Base-by-base conservation (phyloP, 92 coral and sea anemone genomes). In the Muricea muricata region DNA sequence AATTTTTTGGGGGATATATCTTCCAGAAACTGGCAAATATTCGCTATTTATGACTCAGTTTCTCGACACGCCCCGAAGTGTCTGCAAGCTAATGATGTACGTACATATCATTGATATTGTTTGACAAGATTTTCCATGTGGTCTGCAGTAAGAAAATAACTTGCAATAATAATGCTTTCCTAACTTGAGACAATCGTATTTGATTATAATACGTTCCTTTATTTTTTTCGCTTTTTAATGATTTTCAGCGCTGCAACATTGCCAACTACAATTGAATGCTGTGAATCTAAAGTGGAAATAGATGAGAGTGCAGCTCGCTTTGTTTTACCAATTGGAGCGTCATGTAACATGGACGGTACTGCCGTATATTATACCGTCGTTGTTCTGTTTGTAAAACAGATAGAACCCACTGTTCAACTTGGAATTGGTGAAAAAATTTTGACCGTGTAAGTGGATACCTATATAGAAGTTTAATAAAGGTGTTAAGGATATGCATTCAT, bases 401-500 rank as follows among this genome's bases (percentile, higher is more conserved):
- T 77, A 12, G 68, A 77, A n/a, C n/a, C n/a, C 15, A 56, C 42
- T 21, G 45, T 77, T 24, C 33, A 68, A 5, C 69, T 77, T 1
- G 56, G 14, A 2, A 54, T 77, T 54, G 82, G 82, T 5, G 68
- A 77, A 47, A 8, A 54, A 7, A 35, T 77, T 23, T 54, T 77
- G 82, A 77, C 82, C 4, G 82, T 26, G 82, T 77, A 77, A 77
- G 69, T n/a, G n/a, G n/a, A n/a, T n/a, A n/a, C n/a, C n/a, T n/a
- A n/a, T n/a, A n/a, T n/a, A n/a, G n/a, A n/a, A n/a, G n/a, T n/a
- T n/a, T n/a, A n/a, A n/a, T n/a, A n/a, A n/a, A n/a, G n/a, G n/a
- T 48, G 13, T 48, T 48, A 2, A 42, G 14, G 14, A 14, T 7
- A n/a, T n/a, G n/a, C n/a, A n/a, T n/a, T n/a, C n/a, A 42, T 14